These are phyloP conservation scores for Oncorhynchus masou DNA, from an alignment of 2,113 vertebrate genomes.

Conservation along the genomic window DNA sequence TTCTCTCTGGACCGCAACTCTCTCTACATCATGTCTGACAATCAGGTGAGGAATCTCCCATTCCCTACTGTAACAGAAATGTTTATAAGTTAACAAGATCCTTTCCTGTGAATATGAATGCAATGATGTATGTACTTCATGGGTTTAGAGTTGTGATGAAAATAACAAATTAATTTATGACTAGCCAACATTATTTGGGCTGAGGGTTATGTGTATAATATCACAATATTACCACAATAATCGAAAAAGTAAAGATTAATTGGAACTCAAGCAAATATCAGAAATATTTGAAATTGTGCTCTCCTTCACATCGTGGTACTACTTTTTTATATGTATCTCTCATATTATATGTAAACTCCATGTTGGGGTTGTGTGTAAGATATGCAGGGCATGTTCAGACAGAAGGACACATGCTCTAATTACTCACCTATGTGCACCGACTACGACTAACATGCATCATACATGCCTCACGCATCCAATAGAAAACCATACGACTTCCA, in stretches of 20 bases:
- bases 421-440: conserved; percentile 66
- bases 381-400: conserved; percentile 48
- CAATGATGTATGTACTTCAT: too few relatives aligned
- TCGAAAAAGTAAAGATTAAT: too few relatives aligned
- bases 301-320: too few relatives aligned
- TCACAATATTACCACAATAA: too few relatives aligned
- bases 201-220: too few relatives aligned
- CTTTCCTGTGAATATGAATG: too few relatives aligned
- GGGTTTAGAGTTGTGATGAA: too few relatives aligned
- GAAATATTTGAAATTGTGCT: too few relatives aligned
- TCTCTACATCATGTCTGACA: conserved; percentile 88
- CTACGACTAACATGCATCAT: conserved; percentile 53
- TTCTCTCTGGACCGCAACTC: conserved; percentile 86
- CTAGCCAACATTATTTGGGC: too few relatives aligned
- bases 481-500: conserved; percentile 6
- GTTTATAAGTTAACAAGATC: not conserved
- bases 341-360: not conserved
- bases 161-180: too few relatives aligned
- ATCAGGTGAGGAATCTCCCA: conserved; percentile 78
- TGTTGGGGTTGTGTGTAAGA: conserved; percentile 37
- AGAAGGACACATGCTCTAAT: conserved; percentile 66
- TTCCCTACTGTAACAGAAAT: not conserved
- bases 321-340: not conserved
- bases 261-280: too few relatives aligned
- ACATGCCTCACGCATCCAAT: not conserved